phyloP scores from a whole-genome alignment of 2,113 vertebrate species.

The Calypte anna region DNA sequence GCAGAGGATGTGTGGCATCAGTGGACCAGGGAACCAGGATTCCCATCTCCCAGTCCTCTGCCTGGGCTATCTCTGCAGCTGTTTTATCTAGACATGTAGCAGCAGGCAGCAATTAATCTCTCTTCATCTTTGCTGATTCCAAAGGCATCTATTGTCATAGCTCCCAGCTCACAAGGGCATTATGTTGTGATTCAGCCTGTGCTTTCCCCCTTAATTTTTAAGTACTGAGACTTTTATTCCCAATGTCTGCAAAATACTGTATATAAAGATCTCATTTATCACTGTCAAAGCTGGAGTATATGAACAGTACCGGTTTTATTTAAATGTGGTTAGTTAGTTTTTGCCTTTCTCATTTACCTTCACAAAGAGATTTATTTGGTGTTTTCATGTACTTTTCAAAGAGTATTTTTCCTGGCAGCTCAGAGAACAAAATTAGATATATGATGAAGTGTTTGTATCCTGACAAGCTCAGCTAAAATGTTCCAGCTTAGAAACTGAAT shows the following conservation, averaged over 20 bases:
- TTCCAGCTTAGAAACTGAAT: neutral
- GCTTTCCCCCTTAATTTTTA: constrained; percentile 1
- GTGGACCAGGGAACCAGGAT: neutral
- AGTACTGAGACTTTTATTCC: neutral
- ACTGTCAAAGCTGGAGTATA: constrained; percentile 3
- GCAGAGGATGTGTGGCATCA: neutral
- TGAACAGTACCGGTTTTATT: neutral
- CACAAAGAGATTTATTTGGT: neutral
- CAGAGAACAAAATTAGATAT: neutral
- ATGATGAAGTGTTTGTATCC: neutral
- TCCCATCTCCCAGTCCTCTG: neutral
- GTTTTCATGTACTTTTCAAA: constrained; percentile 5
- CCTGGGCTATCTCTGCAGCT: neutral
- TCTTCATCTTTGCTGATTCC: neutral
- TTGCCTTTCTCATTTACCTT: neutral
- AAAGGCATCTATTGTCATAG: neutral
- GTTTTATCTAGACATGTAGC: neutral
- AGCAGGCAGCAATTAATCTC: constrained; percentile 24
- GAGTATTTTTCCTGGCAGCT: neutral
- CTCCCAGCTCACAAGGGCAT: neutral
- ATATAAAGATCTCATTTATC: neutral
- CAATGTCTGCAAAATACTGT: neutral
- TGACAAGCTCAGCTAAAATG: neutral
- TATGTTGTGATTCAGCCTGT: neutral
- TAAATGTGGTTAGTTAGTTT: neutral